phyloP scores from a whole-genome alignment of 2,113 vertebrate species.

The Apus apus region DNA sequence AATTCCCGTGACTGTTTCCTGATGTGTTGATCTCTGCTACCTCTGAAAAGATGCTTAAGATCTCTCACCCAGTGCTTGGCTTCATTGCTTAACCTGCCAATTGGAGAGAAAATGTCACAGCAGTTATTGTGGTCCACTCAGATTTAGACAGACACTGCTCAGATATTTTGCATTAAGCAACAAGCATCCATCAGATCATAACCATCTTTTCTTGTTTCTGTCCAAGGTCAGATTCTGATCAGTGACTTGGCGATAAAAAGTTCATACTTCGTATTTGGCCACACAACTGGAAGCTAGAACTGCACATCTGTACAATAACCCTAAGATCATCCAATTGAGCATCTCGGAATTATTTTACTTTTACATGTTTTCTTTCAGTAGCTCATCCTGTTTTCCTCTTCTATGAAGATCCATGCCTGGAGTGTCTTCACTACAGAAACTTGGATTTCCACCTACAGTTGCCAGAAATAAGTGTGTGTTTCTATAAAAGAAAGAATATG shows the following conservation, averaged over 20 bases:
- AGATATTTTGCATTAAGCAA: not conserved
- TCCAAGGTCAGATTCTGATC: conserved; percentile 23
- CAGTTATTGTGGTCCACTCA: not conserved
- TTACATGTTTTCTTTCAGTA: conserved; percentile 7
- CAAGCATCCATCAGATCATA: not conserved
- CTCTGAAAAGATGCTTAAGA: conserved; percentile 9
- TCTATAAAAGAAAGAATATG: not conserved
- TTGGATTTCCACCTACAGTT: conserved; percentile 16
- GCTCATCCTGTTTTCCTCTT: not conserved
- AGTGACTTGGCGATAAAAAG: not conserved
- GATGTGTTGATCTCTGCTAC: not conserved
- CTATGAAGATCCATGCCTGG: not conserved
- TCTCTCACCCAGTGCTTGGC: not conserved
- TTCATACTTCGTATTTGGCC: not conserved
- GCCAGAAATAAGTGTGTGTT: conserved; percentile 31
- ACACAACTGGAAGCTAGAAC: not conserved
- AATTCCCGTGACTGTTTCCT: not conserved
- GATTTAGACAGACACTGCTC: not conserved
- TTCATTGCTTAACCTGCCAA: conserved; percentile 13
- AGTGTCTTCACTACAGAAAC: conserved; percentile 19
- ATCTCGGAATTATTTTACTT: conserved; percentile 39
- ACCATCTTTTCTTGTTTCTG: not conserved
- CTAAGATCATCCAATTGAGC: not conserved
- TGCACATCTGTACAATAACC: not conserved
- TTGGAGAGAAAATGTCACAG: conserved; percentile 3